phyloP scores from a whole-genome alignment of 2,888 invertebrate genomes.

The Sarcophaga subvicina region DNA sequence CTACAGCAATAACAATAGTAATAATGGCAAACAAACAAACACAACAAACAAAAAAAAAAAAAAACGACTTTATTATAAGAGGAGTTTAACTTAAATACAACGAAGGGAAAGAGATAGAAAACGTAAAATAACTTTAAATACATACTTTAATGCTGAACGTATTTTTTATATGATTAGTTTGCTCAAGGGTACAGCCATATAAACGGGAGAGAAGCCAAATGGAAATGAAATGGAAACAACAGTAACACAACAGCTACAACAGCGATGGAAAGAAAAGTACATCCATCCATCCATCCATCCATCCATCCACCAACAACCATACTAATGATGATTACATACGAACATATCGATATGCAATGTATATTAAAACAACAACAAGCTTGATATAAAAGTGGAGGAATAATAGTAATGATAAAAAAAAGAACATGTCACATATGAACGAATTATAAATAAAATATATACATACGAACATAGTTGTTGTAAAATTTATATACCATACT shows the following conservation, averaged over 20 bases:
- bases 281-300: conserved; percentile 60
- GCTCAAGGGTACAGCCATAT: neutral
- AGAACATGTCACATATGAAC: conserved; percentile 60
- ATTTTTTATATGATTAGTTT: too few species aligned
- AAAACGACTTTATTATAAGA: conserved; percentile 17
- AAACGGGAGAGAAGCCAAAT: conserved; percentile 59
- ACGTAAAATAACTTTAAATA: neutral
- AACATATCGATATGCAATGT: conserved; percentile 2
- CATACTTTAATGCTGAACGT: too few species aligned
- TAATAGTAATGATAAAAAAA: conserved; percentile 39
- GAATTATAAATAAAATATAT: conserved; percentile 28
- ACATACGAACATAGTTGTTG: neutral
- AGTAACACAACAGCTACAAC: conserved; percentile 10
- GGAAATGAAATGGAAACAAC: conserved; percentile 48
- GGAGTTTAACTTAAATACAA: conserved; percentile 23
- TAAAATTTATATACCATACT: too few species aligned
- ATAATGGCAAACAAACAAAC: neutral
- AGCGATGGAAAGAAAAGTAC: conserved; percentile 18
- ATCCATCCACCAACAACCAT: conserved; percentile 36
- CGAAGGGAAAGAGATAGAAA: conserved; percentile 7
- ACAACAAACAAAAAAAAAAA: conserved; percentile 1
- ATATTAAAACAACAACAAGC: neutral
- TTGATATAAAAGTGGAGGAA: neutral
- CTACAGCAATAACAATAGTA: too few species aligned
- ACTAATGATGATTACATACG: neutral